phyloP scores from a whole-genome alignment of 2,797 vertebrate species.

The Amblyopsis hoosieri region DNA sequence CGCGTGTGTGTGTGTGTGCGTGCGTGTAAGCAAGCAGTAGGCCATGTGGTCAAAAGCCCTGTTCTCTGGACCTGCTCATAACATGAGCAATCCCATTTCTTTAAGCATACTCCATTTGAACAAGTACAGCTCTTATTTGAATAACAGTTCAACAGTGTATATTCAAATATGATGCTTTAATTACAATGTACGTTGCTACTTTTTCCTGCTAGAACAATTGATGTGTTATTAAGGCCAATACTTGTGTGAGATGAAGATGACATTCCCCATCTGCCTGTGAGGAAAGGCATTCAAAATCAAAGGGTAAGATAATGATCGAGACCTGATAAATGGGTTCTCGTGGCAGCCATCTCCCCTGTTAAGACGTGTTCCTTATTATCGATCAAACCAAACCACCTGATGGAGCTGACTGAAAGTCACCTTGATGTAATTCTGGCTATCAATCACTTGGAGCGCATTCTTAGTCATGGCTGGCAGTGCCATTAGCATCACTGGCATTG shows the following conservation, averaged over 20 bases:
- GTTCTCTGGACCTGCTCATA: slow-evolving; percentile 60
- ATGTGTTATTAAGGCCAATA: not conserved
- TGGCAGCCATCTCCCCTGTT: slow-evolving; percentile 59
- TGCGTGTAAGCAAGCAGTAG: slow-evolving; percentile 47
- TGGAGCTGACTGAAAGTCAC: slow-evolving; percentile 80
- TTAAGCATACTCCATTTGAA: not conserved
- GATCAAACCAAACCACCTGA: slow-evolving; percentile 80
- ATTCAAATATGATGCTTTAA: not conserved
- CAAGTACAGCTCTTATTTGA: not conserved
- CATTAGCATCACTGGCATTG: slow-evolving; percentile 80
- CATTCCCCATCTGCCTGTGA: slow-evolving; percentile 28
- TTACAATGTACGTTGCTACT: not conserved
- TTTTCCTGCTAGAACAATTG: not conserved
- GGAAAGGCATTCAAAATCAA: slow-evolving; percentile 41
- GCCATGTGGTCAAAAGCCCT: slow-evolving; percentile 71
- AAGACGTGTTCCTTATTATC: slow-evolving; percentile 76
- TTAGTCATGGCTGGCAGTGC: slow-evolving; percentile 77
- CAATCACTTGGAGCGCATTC: slow-evolving; percentile 75
- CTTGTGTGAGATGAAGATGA: slow-evolving; percentile 30
- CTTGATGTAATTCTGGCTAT: slow-evolving; percentile 82
- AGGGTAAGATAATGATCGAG: slow-evolving; percentile 51
- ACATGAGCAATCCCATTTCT: no score
- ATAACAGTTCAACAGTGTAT: not conserved
- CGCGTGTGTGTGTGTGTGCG: slow-evolving; percentile 26
- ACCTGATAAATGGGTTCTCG: slow-evolving; percentile 69